Evolutionary conservation across 2,888 invertebrate genomes (phyloP).

Genomic region (Brachylomia viminalis): DNA sequence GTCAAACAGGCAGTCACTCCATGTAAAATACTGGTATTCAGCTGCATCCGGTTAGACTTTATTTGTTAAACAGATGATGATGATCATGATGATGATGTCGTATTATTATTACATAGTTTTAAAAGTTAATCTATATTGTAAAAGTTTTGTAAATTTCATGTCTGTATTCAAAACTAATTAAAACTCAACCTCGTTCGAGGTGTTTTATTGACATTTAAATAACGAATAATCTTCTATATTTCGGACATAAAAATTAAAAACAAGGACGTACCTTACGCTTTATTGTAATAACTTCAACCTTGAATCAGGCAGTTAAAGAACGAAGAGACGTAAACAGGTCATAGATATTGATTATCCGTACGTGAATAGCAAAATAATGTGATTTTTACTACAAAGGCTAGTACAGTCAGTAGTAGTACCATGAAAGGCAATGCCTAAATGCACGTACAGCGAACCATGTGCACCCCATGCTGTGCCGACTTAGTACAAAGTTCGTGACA

Average conservation of each 20-base stretch:
- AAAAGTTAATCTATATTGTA: not conserved
- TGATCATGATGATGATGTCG: too few species aligned
- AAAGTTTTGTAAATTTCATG: not conserved
- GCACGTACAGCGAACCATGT: too few species aligned
- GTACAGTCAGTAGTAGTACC: not conserved
- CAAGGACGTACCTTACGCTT: constrained; percentile 10
- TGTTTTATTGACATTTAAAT: constrained; percentile 27
- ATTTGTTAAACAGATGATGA: too few species aligned
- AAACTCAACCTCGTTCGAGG: not conserved
- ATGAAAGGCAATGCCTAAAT: not conserved
- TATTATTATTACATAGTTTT: not conserved
- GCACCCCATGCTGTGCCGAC: too few species aligned
- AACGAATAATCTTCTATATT: constrained; percentile 19
- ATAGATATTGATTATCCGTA: constrained; percentile 14
- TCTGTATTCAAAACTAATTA: constrained; percentile 13
- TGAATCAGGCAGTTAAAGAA: constrained; percentile 21
- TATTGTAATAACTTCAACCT: constrained; percentile 20
- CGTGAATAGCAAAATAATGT: constrained; percentile 1
- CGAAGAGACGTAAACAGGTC: constrained; percentile 16
- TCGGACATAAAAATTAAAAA: constrained; percentile 36
- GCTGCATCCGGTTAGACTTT: too few species aligned
- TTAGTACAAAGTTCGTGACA: too few species aligned
- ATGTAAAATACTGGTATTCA: too few species aligned
- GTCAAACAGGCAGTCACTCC: too few species aligned
- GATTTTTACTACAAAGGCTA: not conserved